Evolutionary conservation across 2,797 vertebrate genomes (phyloP).

Genomic region (Pitangus sulphuratus): DNA sequence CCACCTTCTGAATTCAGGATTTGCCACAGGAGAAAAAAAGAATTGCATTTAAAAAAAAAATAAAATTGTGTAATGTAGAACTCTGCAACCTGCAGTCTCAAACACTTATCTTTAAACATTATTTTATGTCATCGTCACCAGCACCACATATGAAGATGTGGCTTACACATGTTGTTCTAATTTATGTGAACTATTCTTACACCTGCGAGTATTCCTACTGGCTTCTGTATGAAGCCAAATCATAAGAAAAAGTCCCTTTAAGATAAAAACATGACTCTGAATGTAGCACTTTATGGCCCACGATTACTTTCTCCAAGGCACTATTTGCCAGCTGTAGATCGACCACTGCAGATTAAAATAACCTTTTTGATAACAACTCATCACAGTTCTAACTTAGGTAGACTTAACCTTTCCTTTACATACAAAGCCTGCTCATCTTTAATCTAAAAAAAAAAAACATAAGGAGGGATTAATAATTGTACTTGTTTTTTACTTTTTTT

Average conservation of each 20-base stretch:
- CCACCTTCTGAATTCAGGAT: not conserved
- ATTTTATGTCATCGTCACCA: not conserved
- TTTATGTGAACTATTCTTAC: not conserved
- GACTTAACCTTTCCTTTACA: not conserved
- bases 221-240: not conserved
- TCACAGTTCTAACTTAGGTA: not conserved
- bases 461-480: not conserved
- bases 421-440: slow-evolving; percentile 20
- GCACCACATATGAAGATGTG: not conserved
- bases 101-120: not conserved
- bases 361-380: slow-evolving; percentile 26
- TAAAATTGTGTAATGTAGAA: not conserved
- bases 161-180: not conserved
- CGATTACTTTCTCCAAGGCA: slow-evolving; percentile 22
- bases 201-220: not conserved
- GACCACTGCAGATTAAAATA: slow-evolving; percentile 43
- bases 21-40: not conserved
- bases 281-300: not conserved
- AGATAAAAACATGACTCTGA: not conserved
- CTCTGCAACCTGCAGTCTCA: not conserved
- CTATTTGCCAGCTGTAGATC: slow-evolving; percentile 40
- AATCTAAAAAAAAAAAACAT: slow-evolving; percentile 9
- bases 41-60: fast-evolving
- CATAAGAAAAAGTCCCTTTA: not conserved
- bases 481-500: not conserved